Evolutionary conservation across 1,140 invertebrate genomes (phyloP), one percentile per base, ranked within the genome.

Genomic region (Drosophila kikkawai): DNA sequence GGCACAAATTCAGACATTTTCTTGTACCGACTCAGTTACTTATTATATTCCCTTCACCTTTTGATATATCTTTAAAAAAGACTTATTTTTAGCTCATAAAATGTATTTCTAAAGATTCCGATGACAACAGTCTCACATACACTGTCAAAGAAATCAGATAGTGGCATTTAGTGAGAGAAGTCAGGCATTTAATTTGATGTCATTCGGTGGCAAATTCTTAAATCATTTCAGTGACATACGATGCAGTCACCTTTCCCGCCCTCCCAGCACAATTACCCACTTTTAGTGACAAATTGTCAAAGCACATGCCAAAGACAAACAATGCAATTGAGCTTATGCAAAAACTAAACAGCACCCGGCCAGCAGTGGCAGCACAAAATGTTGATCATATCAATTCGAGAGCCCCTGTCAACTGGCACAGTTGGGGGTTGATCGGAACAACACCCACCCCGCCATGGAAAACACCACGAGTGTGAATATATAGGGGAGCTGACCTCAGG

Each of bases 361-460:
- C 41, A 48, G 45, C 37, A 50, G 39, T 26, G 65, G 42, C 32
- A 29, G 32, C 22, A 66, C 53, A 61, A 68, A 75, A 79, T 88
- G 85, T 90, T 90, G 85, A 90, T 90, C 79, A 73, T 90, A 90
- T 90, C 86, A 90, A 90, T 90, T 90, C 68, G 82, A 84, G 63
- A 78, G 78, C 66, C 64, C 67, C 75, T 85, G 85, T 90, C 85
- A 90, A 85, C 77, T 87, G 73, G 66, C 82, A 75, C 84, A 80
- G 80, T 77, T 58, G 83, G 83, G 75, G 83, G 71, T 32, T 56
- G 37, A 42, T 48, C 39, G 56, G 36, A 41, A 45, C 39, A 45
- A 36, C 37, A 17, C 57, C 57, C 66, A 70, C 53, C 29, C 41
- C 22, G 39, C 11, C 19, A 7, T 12, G 17, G 37, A 26, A 70